phyloP scores from a whole-genome alignment of 2,888 invertebrate genomes.

The Leptopterna dolabrata region DNA sequence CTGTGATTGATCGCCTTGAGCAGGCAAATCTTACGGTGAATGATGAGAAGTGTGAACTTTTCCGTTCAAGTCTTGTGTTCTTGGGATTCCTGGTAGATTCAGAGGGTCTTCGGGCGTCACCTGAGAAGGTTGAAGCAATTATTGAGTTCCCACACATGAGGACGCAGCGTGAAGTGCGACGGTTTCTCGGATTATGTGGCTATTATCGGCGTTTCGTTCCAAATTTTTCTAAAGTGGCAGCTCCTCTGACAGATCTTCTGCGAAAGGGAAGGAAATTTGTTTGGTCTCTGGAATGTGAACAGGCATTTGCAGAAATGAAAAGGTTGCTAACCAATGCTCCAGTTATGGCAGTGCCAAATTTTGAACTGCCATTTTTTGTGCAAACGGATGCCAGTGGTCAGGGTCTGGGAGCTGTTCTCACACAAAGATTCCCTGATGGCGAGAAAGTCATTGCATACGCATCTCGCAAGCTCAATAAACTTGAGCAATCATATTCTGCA shows the following conservation, averaged over 20 bases:
- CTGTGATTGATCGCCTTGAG: conserved; percentile 29
- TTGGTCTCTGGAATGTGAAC: neutral
- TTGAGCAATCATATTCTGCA: neutral
- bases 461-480: neutral
- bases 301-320: conserved; percentile 54
- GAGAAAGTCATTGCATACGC: conserved; percentile 44
- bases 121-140: conserved; percentile 45
- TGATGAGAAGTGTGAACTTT: neutral
- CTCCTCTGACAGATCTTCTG: conserved; percentile 55
- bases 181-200: conserved; percentile 51
- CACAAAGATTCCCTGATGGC: conserved; percentile 7
- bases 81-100: conserved; percentile 59
- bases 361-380: conserved; percentile 50
- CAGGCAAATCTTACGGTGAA: conserved; percentile 34
- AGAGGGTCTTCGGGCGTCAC: conserved; percentile 43
- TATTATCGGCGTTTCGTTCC: conserved; percentile 62
- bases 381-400: conserved; percentile 50
- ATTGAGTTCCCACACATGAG: conserved; percentile 28
- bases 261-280: neutral
- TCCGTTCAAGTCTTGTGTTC: neutral
- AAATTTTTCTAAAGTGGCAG: conserved; percentile 59
- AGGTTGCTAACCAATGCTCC: conserved; percentile 44
- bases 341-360: conserved; percentile 56
- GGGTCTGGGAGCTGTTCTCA: conserved; percentile 50
- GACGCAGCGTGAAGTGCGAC: conserved; percentile 55